A percentile compares a stretch with the other conserved stretches of the same genome.
These are phyloP conservation scores for Tachycineta bicolor DNA, from an alignment of 2,113 vertebrate genomes.

Conservation along the genomic window DNA sequence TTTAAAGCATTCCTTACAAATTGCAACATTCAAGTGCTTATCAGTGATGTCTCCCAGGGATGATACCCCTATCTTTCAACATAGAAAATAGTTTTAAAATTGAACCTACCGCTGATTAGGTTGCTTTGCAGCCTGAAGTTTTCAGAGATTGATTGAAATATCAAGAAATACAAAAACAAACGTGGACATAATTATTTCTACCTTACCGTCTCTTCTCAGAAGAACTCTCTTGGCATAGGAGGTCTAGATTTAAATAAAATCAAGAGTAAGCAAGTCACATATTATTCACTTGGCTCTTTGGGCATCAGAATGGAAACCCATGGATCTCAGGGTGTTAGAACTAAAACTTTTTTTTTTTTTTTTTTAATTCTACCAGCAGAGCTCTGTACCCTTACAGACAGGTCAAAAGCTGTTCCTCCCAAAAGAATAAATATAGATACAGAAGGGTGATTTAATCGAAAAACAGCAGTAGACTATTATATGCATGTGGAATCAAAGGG, in stretches of 20 bases:
- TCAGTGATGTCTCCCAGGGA: background rate
- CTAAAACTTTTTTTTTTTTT: background rate
- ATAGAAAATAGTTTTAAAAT: constrained; percentile 27
- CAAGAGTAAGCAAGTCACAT: background rate
- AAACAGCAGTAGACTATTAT: background rate
- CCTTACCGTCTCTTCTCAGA: background rate
- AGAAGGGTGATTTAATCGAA: background rate
- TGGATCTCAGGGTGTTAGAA: background rate
- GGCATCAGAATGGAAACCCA: background rate
- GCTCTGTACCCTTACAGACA: background rate
- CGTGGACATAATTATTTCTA: background rate
- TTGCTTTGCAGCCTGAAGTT: background rate
- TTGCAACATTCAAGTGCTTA: background rate
- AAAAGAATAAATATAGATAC: background rate
- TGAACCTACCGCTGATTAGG: background rate
- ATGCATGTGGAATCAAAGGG: background rate
- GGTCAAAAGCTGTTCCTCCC: background rate
- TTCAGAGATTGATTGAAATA: constrained; percentile 4
- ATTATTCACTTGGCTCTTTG: background rate
- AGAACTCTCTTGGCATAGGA: background rate
- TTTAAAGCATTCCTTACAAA: background rate
- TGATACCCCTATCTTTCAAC: background rate
- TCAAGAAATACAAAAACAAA: background rate
- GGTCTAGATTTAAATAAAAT: background rate
- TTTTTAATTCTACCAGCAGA: background rate